These are phyloP conservation scores for Dendrophyllia cribrosa DNA, from an alignment of 64 coral and sea anemone genomes.

Conservation along the genomic window DNA sequence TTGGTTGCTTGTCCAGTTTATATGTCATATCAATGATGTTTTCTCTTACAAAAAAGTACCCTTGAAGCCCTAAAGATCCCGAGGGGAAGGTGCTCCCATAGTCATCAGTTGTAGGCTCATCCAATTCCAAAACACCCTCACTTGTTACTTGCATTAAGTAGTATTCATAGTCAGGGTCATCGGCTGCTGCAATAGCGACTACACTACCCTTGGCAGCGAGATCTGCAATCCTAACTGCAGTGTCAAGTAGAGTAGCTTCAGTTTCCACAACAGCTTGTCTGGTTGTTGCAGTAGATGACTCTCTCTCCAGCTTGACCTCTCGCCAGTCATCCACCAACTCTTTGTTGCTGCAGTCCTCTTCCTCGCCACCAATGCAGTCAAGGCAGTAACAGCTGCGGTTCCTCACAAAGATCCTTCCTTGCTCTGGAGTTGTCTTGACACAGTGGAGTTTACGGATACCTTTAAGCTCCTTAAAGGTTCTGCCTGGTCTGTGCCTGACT, in stretches of 20 bases:
- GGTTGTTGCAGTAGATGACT: too few species aligned
- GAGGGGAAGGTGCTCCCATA: too few species aligned
- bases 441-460: conserved; percentile 41
- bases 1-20: too few species aligned
- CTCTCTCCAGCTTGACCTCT: conserved; percentile 8
- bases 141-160: conserved; percentile 50
- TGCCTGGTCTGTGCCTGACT: neutral
- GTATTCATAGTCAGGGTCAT: conserved; percentile 42
- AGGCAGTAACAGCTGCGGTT: conserved; percentile 19
- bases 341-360: conserved; percentile 40
- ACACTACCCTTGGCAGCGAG: conserved; percentile 20
- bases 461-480: conserved; percentile 47
- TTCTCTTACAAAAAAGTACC: too few species aligned
- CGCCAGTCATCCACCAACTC: conserved; percentile 52
- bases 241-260: conserved; percentile 18
- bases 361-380: conserved; percentile 32
- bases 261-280: conserved; percentile 23
- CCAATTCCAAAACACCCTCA: neutral
- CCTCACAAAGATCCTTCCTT: too few species aligned
- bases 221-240: conserved; percentile 14
- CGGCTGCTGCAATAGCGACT: conserved; percentile 41
- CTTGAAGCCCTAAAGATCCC: too few species aligned
- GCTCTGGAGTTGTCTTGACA: conserved; percentile 4
- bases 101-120: too few species aligned
- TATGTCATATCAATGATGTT: too few species aligned